These are phyloP conservation scores for Anguilla pacifica DNA, from an alignment of 2,797 vertebrate genomes.

Conservation along the genomic window DNA sequence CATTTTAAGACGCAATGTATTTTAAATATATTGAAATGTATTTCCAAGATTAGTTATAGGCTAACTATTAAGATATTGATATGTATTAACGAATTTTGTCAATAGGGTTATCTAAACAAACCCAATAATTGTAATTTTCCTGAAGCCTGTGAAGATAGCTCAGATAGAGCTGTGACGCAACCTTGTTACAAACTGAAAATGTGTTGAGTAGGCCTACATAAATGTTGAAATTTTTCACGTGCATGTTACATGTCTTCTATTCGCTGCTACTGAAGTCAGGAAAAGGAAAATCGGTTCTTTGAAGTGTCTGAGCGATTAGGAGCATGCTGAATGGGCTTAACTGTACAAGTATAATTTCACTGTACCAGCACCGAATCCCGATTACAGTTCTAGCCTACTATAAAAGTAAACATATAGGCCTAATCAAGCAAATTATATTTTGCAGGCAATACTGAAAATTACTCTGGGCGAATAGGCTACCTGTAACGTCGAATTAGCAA, in stretches of 20 bases:
- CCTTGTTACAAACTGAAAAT: too few species aligned
- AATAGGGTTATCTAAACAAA: neutral
- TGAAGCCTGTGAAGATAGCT: too few species aligned
- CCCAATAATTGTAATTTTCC: too few species aligned
- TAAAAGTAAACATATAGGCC: neutral
- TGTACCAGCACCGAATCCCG: neutral
- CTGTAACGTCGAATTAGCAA: too few species aligned
- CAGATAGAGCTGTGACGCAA: too few species aligned
- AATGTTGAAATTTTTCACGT: too few species aligned
- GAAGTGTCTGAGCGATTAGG: neutral
- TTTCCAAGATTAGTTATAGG: neutral
- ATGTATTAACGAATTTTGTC: neutral
- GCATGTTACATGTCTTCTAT: neutral
- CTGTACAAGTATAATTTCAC: neutral
- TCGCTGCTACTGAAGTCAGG: neutral
- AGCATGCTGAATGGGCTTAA: neutral
- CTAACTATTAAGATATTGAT: neutral
- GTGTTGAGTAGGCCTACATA: too few species aligned
- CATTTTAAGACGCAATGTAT: neutral
- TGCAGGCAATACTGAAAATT: neutral
- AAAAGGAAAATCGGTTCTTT: neutral
- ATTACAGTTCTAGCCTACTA: too few species aligned
- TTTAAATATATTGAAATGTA: too few species aligned
- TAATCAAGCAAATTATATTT: neutral
- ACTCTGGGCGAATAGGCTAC: neutral